Percentiles rank a stretch among this genome's conserved stretches.
Conservation (phyloP, 2,888 invertebrate species). For the Caenorhabditis angaria region DNA sequence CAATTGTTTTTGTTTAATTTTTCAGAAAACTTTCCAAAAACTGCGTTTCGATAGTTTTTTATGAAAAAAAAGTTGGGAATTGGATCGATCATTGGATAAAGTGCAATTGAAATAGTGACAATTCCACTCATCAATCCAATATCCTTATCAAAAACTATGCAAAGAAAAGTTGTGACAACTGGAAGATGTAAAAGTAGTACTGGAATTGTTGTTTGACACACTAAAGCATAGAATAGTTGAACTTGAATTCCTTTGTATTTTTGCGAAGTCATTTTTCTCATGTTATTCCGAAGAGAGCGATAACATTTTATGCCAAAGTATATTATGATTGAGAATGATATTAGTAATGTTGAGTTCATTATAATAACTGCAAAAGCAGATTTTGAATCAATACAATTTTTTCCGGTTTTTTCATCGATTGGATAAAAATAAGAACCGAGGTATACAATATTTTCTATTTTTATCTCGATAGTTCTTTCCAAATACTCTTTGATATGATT, state of each 20-base stretch:
- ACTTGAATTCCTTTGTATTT: neutral
- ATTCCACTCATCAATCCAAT: neutral
- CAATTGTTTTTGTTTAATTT: no score
- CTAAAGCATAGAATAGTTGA: neutral
- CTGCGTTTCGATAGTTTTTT: neutral
- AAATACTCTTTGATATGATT: conserved; percentile 6
- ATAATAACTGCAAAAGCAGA: no score
- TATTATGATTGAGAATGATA: neutral
- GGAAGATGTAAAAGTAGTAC: neutral
- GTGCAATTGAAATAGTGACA: neutral
- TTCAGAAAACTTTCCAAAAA: no score
- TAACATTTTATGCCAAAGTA: neutral
- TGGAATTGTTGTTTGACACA: neutral
- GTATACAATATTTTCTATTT: conserved; percentile 12
- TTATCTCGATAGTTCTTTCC: conserved; percentile 9
- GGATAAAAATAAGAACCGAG: conserved; percentile 22
- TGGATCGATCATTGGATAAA: neutral
- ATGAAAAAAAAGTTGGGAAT: neutral
- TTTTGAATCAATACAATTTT: no score
- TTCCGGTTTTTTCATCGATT: neutral
- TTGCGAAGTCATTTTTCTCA: neutral
- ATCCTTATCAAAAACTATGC: neutral
- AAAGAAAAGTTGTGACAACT: neutral
- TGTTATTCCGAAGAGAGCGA: neutral
- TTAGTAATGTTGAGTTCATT: neutral